Base-by-base conservation (phyloP, 2,888 invertebrate genomes). In the Cryptus armator region DNA sequence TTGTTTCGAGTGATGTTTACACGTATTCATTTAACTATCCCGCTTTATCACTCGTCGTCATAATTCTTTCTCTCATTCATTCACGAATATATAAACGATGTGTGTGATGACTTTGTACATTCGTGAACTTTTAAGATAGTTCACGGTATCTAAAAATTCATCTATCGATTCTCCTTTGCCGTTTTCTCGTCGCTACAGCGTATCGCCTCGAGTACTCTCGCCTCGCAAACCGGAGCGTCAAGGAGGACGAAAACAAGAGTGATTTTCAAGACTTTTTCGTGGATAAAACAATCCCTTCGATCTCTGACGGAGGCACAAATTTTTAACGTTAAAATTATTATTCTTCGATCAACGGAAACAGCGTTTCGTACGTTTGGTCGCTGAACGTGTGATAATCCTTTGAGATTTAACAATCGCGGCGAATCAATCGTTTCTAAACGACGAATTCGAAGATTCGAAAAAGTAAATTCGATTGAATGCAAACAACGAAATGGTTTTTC, bases 101-200 rank as follows among this genome's bases (percentile, higher is more conserved):
- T 53, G 71, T 66, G 66, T 56, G 56, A 62, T 83, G 82, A 70
- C 80, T 84, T 84, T 84, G 86, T 87, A 86, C 87, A 87, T 83
- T 76, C 62, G 80, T 71, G 64, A 72, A 59, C 12, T 19, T 16
- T 66, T 59, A 46, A 24, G 32, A 19, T 56, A 72, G 76, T 67
- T 71, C 62, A 37, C 80, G 46, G 46, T 70, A 29, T 70, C 51
- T 43, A 68, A 85, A 86, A 86, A 85, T 82, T 88, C 74, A 78
- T 53, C 64, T 78, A 74, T 74, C 66, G 53, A 70, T 62, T 10
- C 7, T 24, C 66, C 19, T n/a, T 62, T 37, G 14, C 16, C 44
- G 29, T 14, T 24, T 12, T 37, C 59, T 37, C 77, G 37, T 59
- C 37, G 74, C 32, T n/a, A n/a, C 67, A 29, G 72, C 56, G 24